Base-by-base conservation (phyloP, 2,797 vertebrate genomes). In the Dendrocincla fuliginosa region DNA sequence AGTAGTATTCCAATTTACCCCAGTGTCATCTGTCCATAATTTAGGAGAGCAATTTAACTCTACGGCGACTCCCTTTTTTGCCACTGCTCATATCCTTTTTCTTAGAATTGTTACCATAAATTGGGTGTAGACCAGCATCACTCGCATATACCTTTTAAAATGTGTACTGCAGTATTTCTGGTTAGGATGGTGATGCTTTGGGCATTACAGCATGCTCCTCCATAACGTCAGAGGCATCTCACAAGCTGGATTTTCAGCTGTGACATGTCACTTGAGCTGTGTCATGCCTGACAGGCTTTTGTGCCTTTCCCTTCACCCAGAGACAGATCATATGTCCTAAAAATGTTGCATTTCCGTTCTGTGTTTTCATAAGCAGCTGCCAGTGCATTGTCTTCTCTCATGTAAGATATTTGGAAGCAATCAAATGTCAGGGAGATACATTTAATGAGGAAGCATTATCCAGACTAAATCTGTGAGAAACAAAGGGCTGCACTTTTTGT, bases 181-280 rank as follows among this genome's bases (percentile, higher is more conserved):
- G 35, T 84, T 69, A 44, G 57, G 32, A 59, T 64, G 50, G 69
- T 61, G 68, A 91, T 88, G 77, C 69, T 86, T 81, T 39, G 49
- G 73, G 67, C 73, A 67, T 91, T 87, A 73, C 49, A 13, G 33
- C 71, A 78, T 87, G 49, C 6, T n/a, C 53, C 42, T 69, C 22
- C 2, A 7, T 71, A 84, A 83, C 16, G 4, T 85, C 92, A 84
- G 75, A 78, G 77, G 84, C 77, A 93, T 86, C 76, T 88, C 6
- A 1, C 0, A 1, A 84, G 73, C 63, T 89, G 70, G 46, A 90
- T 94, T 94, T 94, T 96, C 84, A 91, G 77, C 87, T 96, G 88
- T 95, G 93, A n/a, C 76, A 50, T 93, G 95, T 86, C 87, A 90
- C 65, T 93, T 93, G 52, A 85, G 24, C 59, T 75, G 50, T 76